phyloP scores from a whole-genome alignment of 2,888 invertebrate genomes.

The Tetanocera ferruginea region DNA sequence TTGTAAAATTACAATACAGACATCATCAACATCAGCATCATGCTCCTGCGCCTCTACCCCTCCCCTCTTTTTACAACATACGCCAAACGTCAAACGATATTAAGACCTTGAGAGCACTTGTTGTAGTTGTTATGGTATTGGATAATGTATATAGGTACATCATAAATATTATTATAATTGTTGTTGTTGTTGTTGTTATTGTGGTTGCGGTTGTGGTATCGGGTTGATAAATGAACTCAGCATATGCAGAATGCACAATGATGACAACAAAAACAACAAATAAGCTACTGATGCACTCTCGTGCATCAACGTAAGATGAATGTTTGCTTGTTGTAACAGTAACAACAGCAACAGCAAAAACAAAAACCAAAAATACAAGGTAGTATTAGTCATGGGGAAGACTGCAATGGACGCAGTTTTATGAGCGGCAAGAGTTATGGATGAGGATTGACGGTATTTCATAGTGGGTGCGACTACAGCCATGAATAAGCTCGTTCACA shows the following conservation, averaged over 20 bases:
- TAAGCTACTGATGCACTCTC: not conserved
- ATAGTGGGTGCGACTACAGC: not conserved
- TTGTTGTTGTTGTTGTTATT: not conserved
- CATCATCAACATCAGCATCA: not conserved
- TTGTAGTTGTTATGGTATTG: not conserved
- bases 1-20: too few relatives aligned
- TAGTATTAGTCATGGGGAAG: not conserved
- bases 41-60: not conserved
- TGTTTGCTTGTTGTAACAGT: not conserved
- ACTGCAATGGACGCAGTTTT: not conserved
- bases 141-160: not conserved
- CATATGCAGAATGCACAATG: slow-evolving; percentile 25
- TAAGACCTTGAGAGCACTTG: slow-evolving; percentile 26
- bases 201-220: slow-evolving; percentile 14
- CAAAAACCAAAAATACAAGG: not conserved
- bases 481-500: not conserved
- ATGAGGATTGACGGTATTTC: not conserved
- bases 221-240: slow-evolving; percentile 18
- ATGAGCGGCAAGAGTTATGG: not conserved
- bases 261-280: slow-evolving; percentile 17
- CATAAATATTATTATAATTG: slow-evolving; percentile 7
- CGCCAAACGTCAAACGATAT: not conserved
- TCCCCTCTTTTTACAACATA: not conserved
- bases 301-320: not conserved
- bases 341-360: not conserved